A percentile compares a stretch with the other conserved stretches of the same genome.
Conservation (phyloP, 2,888 invertebrate species). For the Aphelenchoides bicaudatus region DNA sequence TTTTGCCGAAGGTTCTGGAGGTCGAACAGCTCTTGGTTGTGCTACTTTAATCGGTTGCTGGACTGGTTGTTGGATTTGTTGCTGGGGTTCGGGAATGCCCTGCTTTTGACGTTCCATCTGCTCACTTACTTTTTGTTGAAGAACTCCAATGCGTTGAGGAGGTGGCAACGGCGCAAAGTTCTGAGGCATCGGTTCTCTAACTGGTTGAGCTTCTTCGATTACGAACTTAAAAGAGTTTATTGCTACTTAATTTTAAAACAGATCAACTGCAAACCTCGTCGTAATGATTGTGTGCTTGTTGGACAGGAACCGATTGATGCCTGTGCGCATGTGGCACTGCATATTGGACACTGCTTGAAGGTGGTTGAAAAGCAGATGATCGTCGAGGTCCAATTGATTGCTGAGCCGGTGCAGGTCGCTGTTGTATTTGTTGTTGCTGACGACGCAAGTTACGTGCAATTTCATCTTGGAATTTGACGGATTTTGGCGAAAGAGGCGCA, state of each 20-base stretch:
- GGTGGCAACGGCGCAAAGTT: conserved; percentile 17
- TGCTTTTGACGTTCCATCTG: background rate
- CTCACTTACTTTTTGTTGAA: conserved; percentile 14
- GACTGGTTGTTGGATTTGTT: background rate
- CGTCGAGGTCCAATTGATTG: conserved; percentile 11
- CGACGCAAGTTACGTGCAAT: conserved; percentile 22
- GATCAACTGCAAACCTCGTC: background rate
- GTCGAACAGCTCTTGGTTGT: conserved; percentile 20
- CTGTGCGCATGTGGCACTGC: conserved; percentile 5
- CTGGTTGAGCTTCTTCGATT: background rate
- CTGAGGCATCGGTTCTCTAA: conserved; percentile 1
- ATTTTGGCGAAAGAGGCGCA: conserved; percentile 36
- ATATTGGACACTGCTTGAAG: conserved; percentile 1
- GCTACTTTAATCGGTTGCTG: conserved; percentile 18
- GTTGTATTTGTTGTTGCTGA: conserved; percentile 12
- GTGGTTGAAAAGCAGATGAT: conserved; percentile 8
- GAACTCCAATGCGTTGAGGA: conserved; percentile 7
- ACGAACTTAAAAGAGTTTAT: too few species aligned
- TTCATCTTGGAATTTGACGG: conserved; percentile 38
- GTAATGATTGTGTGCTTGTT: conserved; percentile 3
- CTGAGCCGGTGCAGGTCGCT: background rate
- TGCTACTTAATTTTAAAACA: too few species aligned
- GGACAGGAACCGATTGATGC: conserved; percentile 10
- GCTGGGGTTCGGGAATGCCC: background rate
- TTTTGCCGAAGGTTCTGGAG: conserved; percentile 33